A percentile compares a stretch with the other conserved stretches of the same genome.
Evolutionary conservation across 2,113 vertebrate species (phyloP).

Genomic region (Pseudopipra pipra): DNA sequence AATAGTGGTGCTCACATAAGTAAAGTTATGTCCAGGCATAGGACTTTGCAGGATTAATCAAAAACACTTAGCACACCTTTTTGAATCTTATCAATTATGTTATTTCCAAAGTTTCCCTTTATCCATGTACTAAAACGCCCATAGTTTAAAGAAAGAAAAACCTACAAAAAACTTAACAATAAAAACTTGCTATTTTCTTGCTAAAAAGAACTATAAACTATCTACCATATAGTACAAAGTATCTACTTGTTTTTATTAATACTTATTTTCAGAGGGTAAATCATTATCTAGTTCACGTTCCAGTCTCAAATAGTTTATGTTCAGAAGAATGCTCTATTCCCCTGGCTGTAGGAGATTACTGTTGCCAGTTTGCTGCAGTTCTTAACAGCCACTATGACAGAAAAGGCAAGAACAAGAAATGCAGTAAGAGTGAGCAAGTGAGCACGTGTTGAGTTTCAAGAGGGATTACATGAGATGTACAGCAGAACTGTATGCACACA

Average conservation of each 20-base stretch:
- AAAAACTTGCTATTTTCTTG: neutral
- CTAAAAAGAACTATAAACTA: neutral
- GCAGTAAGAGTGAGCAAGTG: neutral
- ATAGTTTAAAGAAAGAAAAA: neutral
- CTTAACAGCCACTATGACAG: neutral
- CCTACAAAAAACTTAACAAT: neutral
- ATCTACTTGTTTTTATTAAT: neutral
- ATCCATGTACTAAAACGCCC: neutral
- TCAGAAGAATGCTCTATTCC: neutral
- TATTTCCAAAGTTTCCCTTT: neutral
- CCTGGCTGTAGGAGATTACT: neutral
- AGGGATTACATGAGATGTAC: neutral
- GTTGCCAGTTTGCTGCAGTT: neutral
- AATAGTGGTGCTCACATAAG: neutral
- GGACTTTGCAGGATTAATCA: neutral
- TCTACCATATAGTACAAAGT: neutral
- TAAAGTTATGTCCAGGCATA: neutral
- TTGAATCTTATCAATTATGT: neutral
- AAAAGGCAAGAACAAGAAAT: conserved; percentile 38
- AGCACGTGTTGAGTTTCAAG: neutral
- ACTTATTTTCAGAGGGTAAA: neutral
- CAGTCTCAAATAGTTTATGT: neutral
- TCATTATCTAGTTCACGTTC: neutral
- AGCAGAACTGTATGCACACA: neutral
- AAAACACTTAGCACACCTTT: neutral